Conservation (phyloP, 1,140 invertebrate genomes). For the Scylla paramamosain region DNA sequence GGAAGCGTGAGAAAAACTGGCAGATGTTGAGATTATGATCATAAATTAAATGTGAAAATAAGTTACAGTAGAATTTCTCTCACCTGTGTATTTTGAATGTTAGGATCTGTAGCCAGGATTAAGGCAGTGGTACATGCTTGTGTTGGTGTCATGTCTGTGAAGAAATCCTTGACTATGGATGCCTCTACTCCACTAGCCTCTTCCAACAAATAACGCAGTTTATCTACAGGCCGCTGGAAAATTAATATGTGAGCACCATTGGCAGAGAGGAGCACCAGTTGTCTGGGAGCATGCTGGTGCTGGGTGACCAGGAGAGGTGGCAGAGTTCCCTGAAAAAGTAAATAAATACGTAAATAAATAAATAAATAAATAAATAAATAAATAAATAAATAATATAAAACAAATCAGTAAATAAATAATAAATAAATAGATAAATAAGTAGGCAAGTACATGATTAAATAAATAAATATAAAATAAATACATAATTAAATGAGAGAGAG, state of each 20-base stretch:
- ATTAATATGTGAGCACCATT: slow-evolving; percentile 89
- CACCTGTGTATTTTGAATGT: slow-evolving; percentile 86
- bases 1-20: no score
- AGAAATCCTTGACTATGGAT: slow-evolving; percentile 91
- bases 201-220: slow-evolving; percentile 86
- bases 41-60: background rate
- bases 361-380: background rate
- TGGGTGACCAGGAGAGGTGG: slow-evolving; percentile 88
- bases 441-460: background rate
- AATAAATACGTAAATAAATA: background rate
- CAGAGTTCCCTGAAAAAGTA: slow-evolving; percentile 78
- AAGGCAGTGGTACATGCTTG: slow-evolving; percentile 94
- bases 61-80: background rate
- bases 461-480: background rate
- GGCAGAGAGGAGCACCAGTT: slow-evolving; percentile 92
- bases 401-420: background rate
- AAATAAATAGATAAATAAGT: background rate
- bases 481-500: no score
- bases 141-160: slow-evolving; percentile 89
- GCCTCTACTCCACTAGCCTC: slow-evolving; percentile 92
- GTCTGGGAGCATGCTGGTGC: slow-evolving; percentile 87
- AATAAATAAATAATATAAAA: background rate
- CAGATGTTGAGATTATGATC: background rate
- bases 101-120: slow-evolving; percentile 90
- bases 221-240: slow-evolving; percentile 91